Base-by-base conservation (phyloP, 2,113 vertebrate genomes). In the Pygathrix nemaeus region DNA sequence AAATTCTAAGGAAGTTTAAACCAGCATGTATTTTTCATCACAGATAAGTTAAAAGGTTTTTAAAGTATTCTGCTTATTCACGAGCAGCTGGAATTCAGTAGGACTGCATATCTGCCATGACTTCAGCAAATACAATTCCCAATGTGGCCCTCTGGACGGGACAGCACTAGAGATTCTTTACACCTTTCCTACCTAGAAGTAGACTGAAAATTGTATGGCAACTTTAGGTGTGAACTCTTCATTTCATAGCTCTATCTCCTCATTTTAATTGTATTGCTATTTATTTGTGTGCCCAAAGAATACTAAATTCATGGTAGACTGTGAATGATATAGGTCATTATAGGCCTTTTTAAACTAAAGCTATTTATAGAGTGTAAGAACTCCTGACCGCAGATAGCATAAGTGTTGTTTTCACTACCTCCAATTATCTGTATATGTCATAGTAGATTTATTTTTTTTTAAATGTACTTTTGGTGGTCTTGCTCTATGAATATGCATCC, bases 1-100 rank as follows among this genome's bases (percentile, higher is more conserved):
- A 97, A 97, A 94, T 97, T 97, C 72, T 91, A 90, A 96, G 76
- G n/a, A 32, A 96, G 40, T 97, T 96, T 97, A 94, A 97, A 94
- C 17, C 81, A 95, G 94, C 95, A 91, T 91, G 94, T 61, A 70
- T 82, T 97, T 98, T 96, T 97, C 84, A 98, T 97, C 95, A 94
- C 89, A 93, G 59, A 84, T 75, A 95, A 81, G 81, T 95, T 96
- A 96, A 96, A 95, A 95, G 90, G 45, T 95, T 95, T 97, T 95
- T 66, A 76, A 97, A 96, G 88, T 97, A 94, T 93, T 96, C 94
- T 96, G 27, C n/a, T 92, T 97, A 94, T 96, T 97, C 90, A 90
- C 57, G 76, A 88, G 92, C 25, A 87, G 86, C 40, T 88, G 50
- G 64, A 93, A 92, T 97, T 32, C n/a, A 57, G 45, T n/a, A 95